Percentiles rank a stretch among this genome's conserved stretches.
Conservation (phyloP, 2,113 vertebrate species). For the Anas platyrhynchos region DNA sequence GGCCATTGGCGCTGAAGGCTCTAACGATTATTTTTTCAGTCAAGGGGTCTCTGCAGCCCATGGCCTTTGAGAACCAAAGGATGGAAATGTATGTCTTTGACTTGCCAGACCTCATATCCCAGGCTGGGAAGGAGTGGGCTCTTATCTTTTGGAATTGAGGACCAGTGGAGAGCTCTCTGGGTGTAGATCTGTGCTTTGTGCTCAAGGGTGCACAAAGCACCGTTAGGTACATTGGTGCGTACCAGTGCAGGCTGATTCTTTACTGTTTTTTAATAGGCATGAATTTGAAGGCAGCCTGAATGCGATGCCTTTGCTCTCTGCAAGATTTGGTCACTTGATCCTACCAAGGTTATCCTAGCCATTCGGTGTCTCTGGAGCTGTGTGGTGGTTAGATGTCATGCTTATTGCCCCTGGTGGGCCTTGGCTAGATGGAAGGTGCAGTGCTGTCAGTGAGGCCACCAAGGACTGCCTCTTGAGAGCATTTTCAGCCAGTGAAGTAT, state of each 20-base stretch:
- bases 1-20: slow-evolving; percentile 7
- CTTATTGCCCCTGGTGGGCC: neutral
- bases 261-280: neutral
- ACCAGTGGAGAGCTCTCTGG: neutral
- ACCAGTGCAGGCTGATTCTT: neutral
- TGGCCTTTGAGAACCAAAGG: neutral
- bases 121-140: neutral
- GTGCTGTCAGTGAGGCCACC: neutral
- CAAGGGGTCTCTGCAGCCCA: slow-evolving; percentile 1
- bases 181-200: neutral
- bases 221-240: neutral
- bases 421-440: neutral
- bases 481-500: neutral
- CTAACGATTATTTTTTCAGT: neutral
- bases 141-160: neutral
- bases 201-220: too few relatives aligned
- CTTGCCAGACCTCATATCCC: neutral
- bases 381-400: neutral
- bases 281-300: neutral
- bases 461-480: neutral
- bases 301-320: neutral
- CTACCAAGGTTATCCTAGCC: neutral
- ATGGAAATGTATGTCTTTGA: neutral
- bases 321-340: neutral
- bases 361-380: neutral